Evolutionary conservation across 2,113 vertebrate species (phyloP), one percentile per base, ranked within the genome.

Genomic region (Arothron firmamentum): DNA sequence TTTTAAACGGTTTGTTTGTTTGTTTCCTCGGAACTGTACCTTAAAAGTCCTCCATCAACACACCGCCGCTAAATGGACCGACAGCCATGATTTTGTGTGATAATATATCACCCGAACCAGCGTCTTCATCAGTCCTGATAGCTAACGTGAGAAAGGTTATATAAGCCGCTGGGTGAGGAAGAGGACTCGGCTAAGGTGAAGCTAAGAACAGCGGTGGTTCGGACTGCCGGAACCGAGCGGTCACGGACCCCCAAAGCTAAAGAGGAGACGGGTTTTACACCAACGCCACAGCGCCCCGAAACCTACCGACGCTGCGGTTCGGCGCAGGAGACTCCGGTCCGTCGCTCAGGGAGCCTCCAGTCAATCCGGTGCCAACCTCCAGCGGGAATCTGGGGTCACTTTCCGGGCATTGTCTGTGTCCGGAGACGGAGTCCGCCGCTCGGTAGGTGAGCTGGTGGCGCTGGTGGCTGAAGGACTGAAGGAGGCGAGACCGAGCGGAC

Each of bases 231-330:
- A 48, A 59, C 67, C 50, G 49, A 46, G 65, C 43, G 28, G 50
- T 63, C 61, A 25, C 62, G 70, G 65, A 59, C 71, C 23, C 28
- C 25, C 46, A 10, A n/a, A 50, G 19, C 52, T 49, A 56, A 70
- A 45, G n/a, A 69, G 19, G 57, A 43, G 14, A 66, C 23, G 54
- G 56, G 47, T 62, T 42, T 52, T 54, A 60, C 67, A 70, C 47
- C n/a, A n/a, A 55, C 62, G 57, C 11, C 53, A 62, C 34, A 62
- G 52, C 49, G 28, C 51, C 20, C 50, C 46, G 59, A 75, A 63
- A 88, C 88, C 66, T 69, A 91, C 89, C 89, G 71, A 83, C 58
- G 68, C 60, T 62, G 70, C 60, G 55, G 81, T 76, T 70, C 70
- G 64, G 59, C 60, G 48, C 81, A 34, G 64, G 62, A 82, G 62